Conservation (phyloP, 1,140 invertebrate genomes). For the Conus ventricosus region DNA sequence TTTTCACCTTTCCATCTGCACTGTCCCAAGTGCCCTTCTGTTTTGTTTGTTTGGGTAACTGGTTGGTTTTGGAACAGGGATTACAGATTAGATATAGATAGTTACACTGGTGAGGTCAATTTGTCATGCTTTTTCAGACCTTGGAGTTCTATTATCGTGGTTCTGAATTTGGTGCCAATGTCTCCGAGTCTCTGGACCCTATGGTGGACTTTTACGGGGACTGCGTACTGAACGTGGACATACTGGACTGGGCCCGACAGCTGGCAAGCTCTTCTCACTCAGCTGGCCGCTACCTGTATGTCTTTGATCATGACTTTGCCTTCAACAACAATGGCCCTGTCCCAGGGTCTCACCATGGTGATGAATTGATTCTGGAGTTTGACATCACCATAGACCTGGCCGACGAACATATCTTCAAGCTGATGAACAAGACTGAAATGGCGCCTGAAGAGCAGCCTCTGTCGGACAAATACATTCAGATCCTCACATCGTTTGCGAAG, state of each 20-base stretch:
- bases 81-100: no score
- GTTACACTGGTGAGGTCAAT: neutral
- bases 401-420: neutral
- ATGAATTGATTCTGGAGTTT: neutral
- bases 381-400: neutral
- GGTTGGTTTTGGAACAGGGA: no score
- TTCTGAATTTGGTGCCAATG: neutral
- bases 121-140: neutral
- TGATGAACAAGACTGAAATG: neutral
- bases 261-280: neutral
- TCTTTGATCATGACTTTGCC: conserved; percentile 4
- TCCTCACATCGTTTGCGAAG: neutral
- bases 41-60: neutral
- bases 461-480: neutral
- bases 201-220: neutral
- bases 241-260: neutral
- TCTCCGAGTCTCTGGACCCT: neutral
- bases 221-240: neutral
- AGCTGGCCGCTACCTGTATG: neutral
- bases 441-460: neutral
- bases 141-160: neutral
- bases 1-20: no score
- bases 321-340: neutral
- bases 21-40: no score
- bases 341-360: neutral